These are phyloP conservation scores for Brenthis hecate DNA, from an alignment of 2,888 invertebrate genomes.

Conservation along the genomic window DNA sequence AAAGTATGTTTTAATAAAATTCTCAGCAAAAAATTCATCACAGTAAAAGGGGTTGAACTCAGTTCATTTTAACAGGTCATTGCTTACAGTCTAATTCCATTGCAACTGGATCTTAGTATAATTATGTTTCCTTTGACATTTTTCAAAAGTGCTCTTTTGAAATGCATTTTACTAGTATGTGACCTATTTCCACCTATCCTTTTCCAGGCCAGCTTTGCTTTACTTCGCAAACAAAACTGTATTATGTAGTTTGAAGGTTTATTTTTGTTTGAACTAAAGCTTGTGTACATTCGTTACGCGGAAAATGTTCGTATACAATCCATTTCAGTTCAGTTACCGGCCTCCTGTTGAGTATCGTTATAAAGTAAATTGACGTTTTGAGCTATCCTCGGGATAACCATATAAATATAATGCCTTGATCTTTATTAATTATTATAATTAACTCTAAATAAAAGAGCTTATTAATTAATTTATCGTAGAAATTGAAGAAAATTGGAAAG, in stretches of 20 bases:
- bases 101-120: conserved; percentile 34
- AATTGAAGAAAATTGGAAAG: too few species aligned
- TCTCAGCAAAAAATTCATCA: conserved; percentile 15
- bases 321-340: conserved; percentile 25
- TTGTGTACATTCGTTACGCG: conserved; percentile 26
- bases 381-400: conserved; percentile 2
- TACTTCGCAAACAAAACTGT: conserved; percentile 31
- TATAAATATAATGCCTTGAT: background rate
- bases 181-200: conserved; percentile 40
- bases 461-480: too few species aligned
- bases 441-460: background rate
- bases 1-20: conserved; percentile 1
- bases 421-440: background rate
- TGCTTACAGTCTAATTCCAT: conserved; percentile 23
- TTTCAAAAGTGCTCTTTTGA: conserved; percentile 38
- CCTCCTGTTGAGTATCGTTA: conserved; percentile 22
- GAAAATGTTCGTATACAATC: conserved; percentile 30
- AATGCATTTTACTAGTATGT: conserved; percentile 33
- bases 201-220: conserved; percentile 25
- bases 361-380: conserved; percentile 19
- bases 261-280: conserved; percentile 24
- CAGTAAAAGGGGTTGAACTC: conserved; percentile 15
- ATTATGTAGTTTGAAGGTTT: conserved; percentile 27
- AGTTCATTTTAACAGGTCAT: conserved; percentile 19
- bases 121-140: conserved; percentile 41